These are phyloP conservation scores for Sinopyrophorus schimmeli DNA, from an alignment of 2,888 invertebrate species.

Conservation along the genomic window DNA sequence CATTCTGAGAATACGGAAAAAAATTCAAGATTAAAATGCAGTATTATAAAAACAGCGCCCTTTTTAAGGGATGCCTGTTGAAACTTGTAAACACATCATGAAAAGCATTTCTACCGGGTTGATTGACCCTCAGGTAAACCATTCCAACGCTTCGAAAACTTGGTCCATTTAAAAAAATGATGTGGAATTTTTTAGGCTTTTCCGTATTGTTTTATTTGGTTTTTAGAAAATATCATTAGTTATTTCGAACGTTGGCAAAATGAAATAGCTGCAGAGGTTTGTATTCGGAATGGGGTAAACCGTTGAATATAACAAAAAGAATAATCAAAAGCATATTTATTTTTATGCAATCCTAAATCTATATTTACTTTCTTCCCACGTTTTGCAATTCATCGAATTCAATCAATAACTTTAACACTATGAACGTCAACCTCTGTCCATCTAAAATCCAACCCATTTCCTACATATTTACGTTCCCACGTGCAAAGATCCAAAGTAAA, in stretches of 20 bases:
- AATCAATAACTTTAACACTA: slow-evolving; percentile 32
- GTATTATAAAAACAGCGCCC: slow-evolving; percentile 14
- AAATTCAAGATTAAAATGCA: slow-evolving; percentile 28
- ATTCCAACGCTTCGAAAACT: too few species aligned
- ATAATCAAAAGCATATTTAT: slow-evolving; percentile 29
- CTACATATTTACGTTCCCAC: slow-evolving; percentile 41
- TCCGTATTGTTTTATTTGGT: too few species aligned
- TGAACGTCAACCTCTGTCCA: slow-evolving; percentile 34
- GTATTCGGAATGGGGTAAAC: too few species aligned
- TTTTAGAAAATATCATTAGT: too few species aligned
- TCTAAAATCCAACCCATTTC: slow-evolving; percentile 38
- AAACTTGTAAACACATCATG: slow-evolving; percentile 22
- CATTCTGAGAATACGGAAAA: slow-evolving; percentile 21
- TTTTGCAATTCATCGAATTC: slow-evolving; percentile 33
- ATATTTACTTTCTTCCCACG: slow-evolving; percentile 32
- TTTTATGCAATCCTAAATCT: slow-evolving; percentile 30
- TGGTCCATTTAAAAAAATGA: too few species aligned
- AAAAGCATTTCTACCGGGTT: slow-evolving; percentile 32
- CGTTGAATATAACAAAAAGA: slow-evolving; percentile 8
- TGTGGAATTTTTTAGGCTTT: too few species aligned
- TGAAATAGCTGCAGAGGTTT: too few species aligned
- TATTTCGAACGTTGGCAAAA: too few species aligned
- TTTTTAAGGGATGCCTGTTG: slow-evolving; percentile 12
- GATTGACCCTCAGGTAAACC: slow-evolving; percentile 35
- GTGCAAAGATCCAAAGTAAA: slow-evolving; percentile 35